Conservation (phyloP, 2,797 vertebrate genomes). For the Tolypeutes matacus region DNA sequence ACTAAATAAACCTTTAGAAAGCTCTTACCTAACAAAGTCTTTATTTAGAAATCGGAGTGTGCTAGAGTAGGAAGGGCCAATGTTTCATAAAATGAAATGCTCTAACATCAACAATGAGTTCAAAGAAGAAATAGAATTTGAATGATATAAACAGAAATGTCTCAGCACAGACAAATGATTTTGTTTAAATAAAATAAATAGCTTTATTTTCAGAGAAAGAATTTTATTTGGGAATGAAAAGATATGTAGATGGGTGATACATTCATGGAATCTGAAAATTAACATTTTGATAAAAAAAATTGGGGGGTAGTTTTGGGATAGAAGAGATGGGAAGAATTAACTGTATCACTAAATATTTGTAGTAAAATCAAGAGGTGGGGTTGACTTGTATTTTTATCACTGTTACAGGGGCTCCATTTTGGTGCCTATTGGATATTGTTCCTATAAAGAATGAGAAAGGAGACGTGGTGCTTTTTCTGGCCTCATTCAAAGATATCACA, state of each 20-base stretch:
- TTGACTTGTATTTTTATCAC: constrained; percentile 78
- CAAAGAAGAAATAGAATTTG: constrained; percentile 78
- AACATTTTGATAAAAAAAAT: constrained; percentile 82
- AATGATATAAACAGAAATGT: constrained; percentile 81
- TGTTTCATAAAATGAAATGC: constrained; percentile 66
- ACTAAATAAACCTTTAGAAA: constrained; percentile 33
- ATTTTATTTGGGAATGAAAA: constrained; percentile 77
- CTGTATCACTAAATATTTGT: not conserved
- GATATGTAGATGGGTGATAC: constrained; percentile 78
- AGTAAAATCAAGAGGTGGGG: constrained; percentile 4
- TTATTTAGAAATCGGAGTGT: constrained; percentile 61
- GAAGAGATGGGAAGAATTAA: not conserved
- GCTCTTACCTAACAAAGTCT: constrained; percentile 60
- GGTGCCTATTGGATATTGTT: constrained; percentile 98
- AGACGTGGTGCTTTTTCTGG: constrained; percentile 98
- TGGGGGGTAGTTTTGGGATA: not conserved
- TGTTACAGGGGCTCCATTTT: constrained; percentile 94
- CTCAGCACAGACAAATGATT: constrained; percentile 81
- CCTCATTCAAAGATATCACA: constrained; percentile 98
- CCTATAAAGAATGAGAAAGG: constrained; percentile 99
- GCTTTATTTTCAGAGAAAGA: constrained; percentile 77
- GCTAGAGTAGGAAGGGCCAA: constrained; percentile 13
- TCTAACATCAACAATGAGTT: constrained; percentile 71
- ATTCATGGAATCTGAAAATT: constrained; percentile 82
- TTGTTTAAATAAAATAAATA: too few species aligned